Percentiles rank a stretch among this genome's conserved stretches.
Evolutionary conservation across 2,888 invertebrate species (phyloP).

Genomic region (Hirtodrosophila cameraria): DNA sequence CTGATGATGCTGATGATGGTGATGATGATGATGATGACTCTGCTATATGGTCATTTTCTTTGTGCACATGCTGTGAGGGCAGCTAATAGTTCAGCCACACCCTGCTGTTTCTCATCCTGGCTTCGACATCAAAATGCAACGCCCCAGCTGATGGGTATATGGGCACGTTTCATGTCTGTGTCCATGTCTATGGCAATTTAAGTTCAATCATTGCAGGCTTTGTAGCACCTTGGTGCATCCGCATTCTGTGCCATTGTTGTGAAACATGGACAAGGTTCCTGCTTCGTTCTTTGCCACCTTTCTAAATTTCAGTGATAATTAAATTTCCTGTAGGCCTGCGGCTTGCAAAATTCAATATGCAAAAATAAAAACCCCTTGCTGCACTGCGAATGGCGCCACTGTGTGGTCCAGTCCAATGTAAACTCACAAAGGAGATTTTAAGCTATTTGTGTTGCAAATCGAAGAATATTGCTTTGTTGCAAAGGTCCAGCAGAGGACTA

Average conservation of each 20-base stretch:
- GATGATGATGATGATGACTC: conserved; percentile 19
- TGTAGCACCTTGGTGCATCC: conserved; percentile 19
- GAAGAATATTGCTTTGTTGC: not conserved
- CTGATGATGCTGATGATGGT: conserved; percentile 5
- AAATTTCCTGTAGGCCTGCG: conserved; percentile 41
- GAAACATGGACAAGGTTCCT: not conserved
- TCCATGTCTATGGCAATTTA: conserved; percentile 35
- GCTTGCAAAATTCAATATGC: conserved; percentile 39
- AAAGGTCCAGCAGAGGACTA: no score
- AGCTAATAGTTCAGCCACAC: conserved; percentile 51
- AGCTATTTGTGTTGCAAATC: conserved; percentile 6
- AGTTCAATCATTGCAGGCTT: conserved; percentile 15
- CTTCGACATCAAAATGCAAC: conserved; percentile 16
- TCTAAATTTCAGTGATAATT: conserved; percentile 47
- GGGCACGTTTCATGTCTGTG: not conserved
- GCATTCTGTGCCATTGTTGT: conserved; percentile 20
- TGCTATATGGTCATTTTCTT: conserved; percentile 37
- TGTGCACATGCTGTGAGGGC: conserved; percentile 42
- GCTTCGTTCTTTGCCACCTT: conserved; percentile 1
- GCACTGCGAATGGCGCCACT: not conserved
- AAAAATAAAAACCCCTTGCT: conserved; percentile 26
- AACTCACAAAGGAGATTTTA: not conserved
- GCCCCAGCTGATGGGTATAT: conserved; percentile 3
- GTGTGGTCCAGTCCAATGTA: not conserved
- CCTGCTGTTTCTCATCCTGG: not conserved